Conservation (phyloP, 2,113 vertebrate genomes). For the Hemibagrus wyckioides region DNA sequence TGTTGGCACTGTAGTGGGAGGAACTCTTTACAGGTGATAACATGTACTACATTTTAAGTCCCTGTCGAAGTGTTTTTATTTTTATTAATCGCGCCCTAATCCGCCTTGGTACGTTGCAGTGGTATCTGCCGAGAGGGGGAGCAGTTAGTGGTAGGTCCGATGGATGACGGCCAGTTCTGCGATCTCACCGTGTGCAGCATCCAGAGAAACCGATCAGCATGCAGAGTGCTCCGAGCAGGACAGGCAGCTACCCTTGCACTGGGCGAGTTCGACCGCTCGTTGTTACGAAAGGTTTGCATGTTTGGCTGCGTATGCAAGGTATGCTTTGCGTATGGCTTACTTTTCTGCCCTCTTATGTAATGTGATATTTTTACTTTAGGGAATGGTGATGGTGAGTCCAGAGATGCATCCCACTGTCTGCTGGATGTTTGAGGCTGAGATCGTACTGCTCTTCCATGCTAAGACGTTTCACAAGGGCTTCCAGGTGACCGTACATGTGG, state of each 20-base stretch:
- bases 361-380: conserved; percentile 67
- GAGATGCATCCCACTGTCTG: conserved; percentile 98
- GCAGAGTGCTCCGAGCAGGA: conserved; percentile 90
- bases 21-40: conserved; percentile 92
- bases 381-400: conserved; percentile 98
- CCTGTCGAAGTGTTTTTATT: background rate
- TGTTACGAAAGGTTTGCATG: conserved; percentile 89
- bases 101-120: conserved; percentile 67
- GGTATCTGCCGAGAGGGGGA: conserved; percentile 97
- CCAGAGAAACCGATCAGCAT: conserved; percentile 93
- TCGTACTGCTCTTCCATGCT: conserved; percentile 93
- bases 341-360: background rate
- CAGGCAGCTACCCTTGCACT: conserved; percentile 95
- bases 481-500: conserved; percentile 95
- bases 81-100: background rate
- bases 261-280: conserved; percentile 87
- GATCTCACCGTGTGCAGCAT: conserved; percentile 91
- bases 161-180: conserved; percentile 86
- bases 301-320: background rate
- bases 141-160: conserved; percentile 91
- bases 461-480: conserved; percentile 97
- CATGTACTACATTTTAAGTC: background rate
- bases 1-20: conserved; percentile 96
- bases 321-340: background rate
- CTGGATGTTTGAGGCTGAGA: conserved; percentile 95